Conservation (phyloP, 2,113 vertebrate species). For the Illadopsis cleaveri region DNA sequence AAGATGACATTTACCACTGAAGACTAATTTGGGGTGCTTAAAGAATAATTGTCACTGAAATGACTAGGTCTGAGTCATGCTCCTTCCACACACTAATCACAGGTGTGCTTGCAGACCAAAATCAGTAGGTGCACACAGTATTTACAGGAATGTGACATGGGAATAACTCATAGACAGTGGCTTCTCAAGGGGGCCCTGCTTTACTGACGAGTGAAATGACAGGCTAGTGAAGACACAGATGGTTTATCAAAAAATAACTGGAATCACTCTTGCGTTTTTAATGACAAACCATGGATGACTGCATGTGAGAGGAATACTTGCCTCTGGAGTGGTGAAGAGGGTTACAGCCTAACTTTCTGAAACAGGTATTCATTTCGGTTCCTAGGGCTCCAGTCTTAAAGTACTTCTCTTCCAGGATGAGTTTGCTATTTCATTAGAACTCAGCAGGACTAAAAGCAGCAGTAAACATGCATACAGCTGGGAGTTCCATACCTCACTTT, state of each 20-base stretch:
- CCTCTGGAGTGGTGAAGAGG: background rate
- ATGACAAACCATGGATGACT: background rate
- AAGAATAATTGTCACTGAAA: constrained; percentile 25
- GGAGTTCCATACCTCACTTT: background rate
- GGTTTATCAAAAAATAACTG: background rate
- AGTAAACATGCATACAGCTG: background rate
- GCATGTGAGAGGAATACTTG: background rate
- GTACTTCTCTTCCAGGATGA: background rate
- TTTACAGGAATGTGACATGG: background rate
- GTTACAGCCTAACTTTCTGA: background rate
- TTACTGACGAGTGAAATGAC: background rate
- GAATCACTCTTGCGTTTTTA: background rate
- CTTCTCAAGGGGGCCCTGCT: background rate
- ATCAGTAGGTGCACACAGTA: background rate
- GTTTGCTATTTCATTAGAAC: background rate
- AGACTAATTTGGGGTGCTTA: constrained; percentile 10
- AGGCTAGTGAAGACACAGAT: background rate
- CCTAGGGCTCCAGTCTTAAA: background rate
- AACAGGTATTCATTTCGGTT: background rate
- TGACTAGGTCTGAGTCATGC: constrained; percentile 16
- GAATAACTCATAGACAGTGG: background rate
- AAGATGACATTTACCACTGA: background rate
- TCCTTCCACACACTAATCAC: background rate
- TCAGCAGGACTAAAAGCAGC: background rate
- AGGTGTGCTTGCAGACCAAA: background rate